phyloP scores from a whole-genome alignment of 2,888 invertebrate genomes.

The Scaptodrosophila latifasciaeformis region DNA sequence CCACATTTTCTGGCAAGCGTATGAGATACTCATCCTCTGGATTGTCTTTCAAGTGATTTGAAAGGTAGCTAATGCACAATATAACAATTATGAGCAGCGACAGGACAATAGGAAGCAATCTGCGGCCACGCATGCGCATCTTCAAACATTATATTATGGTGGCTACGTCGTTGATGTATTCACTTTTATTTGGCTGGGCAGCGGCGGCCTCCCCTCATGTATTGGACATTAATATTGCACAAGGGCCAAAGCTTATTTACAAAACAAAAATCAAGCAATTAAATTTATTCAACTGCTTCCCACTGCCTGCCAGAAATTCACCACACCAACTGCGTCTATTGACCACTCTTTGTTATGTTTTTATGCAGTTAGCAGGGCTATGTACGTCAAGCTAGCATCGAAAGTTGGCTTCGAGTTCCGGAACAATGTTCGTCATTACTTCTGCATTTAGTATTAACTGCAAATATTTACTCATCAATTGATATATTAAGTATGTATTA shows the following conservation, averaged over 20 bases:
- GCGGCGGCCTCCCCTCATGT: neutral
- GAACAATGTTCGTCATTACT: neutral
- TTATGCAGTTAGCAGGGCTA: neutral
- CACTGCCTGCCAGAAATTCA: neutral
- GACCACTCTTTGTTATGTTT: neutral
- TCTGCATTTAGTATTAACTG: neutral
- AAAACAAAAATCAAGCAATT: neutral
- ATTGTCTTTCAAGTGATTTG: slow-evolving; percentile 37
- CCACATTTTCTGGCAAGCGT: slow-evolving; percentile 37
- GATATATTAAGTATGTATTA: no score
- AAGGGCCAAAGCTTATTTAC: neutral
- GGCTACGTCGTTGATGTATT: slow-evolving; percentile 4
- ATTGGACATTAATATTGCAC: neutral
- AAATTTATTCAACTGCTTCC: neutral
- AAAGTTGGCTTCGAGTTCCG: neutral
- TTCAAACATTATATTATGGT: slow-evolving; percentile 49
- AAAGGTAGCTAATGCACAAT: slow-evolving; percentile 57
- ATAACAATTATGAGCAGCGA: slow-evolving; percentile 57
- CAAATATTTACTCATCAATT: no score
- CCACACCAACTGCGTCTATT: neutral
- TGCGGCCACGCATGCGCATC: slow-evolving; percentile 72
- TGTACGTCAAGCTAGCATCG: neutral
- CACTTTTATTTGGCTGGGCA: neutral
- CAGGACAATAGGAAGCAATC: slow-evolving; percentile 59
- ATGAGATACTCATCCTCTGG: slow-evolving; percentile 59